Evolutionary conservation across 2,797 vertebrate genomes (phyloP).

Genomic region (Crenichthys baileyi): DNA sequence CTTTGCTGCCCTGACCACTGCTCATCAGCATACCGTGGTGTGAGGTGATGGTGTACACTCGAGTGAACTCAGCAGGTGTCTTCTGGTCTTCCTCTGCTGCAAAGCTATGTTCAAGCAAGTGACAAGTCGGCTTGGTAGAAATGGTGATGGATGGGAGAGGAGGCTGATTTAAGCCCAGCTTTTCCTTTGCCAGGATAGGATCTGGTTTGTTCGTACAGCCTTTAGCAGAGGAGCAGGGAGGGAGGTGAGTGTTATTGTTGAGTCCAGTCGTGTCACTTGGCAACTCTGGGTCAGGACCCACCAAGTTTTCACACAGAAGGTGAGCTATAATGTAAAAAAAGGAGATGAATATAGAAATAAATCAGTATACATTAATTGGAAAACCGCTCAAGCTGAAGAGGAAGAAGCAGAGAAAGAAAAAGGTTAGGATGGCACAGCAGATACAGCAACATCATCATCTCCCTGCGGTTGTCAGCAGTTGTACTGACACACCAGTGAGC

Average conservation of each 20-base stretch:
- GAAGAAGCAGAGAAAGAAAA: conserved; percentile 30
- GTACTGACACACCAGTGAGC: conserved; percentile 43
- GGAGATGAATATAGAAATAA: conserved; percentile 20
- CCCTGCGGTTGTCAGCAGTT: conserved; percentile 40
- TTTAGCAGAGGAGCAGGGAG: conserved; percentile 68
- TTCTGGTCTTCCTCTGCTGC: conserved; percentile 84
- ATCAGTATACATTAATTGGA: conserved; percentile 26
- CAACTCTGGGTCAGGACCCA: conserved; percentile 89
- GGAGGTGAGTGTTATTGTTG: conserved; percentile 72
- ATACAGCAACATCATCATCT: conserved; percentile 29
- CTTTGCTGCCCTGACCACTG: conserved; percentile 83
- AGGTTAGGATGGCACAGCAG: conserved; percentile 35
- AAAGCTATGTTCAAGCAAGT: conserved; percentile 88
- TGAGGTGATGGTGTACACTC: conserved; percentile 93
- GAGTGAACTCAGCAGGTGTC: conserved; percentile 86
- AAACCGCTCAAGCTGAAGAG: conserved; percentile 25
- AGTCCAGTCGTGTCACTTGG: conserved; percentile 70
- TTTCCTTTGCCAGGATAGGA: conserved; percentile 61
- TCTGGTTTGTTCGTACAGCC: conserved; percentile 60
- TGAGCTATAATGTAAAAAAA: conserved; percentile 82
- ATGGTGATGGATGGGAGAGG: conserved; percentile 84
- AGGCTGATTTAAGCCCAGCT: conserved; percentile 69
- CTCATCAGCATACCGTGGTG: conserved; percentile 90
- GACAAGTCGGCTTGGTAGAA: conserved; percentile 84
- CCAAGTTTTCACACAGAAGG: conserved; percentile 90